Percentiles rank a stretch among this genome's conserved stretches.
phyloP scores from a whole-genome alignment of 2,113 vertebrate species.

The Pteropus alecto region DNA sequence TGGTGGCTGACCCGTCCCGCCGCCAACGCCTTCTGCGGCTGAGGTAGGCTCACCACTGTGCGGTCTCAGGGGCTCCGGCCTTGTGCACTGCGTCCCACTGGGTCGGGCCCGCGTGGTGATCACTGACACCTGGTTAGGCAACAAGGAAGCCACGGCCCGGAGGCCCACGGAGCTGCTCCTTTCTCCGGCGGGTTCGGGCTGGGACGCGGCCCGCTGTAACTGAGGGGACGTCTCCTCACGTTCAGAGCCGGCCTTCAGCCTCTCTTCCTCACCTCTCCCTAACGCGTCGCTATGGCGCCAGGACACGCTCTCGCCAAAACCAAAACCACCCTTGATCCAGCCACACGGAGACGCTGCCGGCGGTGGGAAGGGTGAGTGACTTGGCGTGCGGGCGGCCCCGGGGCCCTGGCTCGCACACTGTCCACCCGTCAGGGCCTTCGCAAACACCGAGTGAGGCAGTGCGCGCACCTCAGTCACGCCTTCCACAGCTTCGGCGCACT shows the following conservation, averaged over 20 bases:
- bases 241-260: neutral
- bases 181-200: fast-evolving
- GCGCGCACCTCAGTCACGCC: neutral
- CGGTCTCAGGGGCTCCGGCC: fast-evolving
- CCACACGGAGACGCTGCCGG: neutral
- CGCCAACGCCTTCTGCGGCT: neutral
- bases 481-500: neutral
- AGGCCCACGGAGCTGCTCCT: neutral
- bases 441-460: neutral
- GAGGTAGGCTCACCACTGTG: neutral
- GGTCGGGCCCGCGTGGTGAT: conserved; percentile 46
- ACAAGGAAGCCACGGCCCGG: neutral
- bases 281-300: conserved; percentile 20
- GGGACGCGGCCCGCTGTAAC: neutral
- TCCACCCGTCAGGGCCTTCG: neutral
- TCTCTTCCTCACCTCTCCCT: neutral
- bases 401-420: neutral
- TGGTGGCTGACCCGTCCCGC: fast-evolving
- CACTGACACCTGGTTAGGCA: conserved; percentile 62
- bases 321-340: neutral
- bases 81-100: fast-evolving
- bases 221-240: neutral
- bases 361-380: neutral
- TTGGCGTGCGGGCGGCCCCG: neutral
- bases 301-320: neutral